Evolutionary conservation across 2,888 invertebrate genomes (phyloP), one percentile per base, ranked within the genome.

Genomic region (Lithophane socia): DNA sequence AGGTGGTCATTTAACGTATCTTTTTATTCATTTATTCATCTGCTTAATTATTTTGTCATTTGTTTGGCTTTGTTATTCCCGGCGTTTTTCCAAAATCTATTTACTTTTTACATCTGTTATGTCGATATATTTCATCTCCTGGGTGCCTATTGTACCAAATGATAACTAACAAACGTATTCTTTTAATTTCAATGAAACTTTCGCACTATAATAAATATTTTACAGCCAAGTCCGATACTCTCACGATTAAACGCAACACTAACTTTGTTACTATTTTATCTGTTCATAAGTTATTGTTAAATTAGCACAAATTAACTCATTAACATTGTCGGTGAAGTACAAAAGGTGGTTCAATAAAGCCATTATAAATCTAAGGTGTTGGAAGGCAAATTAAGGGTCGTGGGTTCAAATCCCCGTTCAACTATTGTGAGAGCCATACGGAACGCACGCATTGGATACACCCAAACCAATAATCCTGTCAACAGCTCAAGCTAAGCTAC

Each of bases 171-270:
- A 66, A 21, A 76, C 13, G 54, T 76, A 71, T 76, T 75, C 24
- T 76, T 67, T 75, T 70, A 42, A 67, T 70, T 61, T 80, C 7
- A 76, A 73, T 52, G 63, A 52, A 85, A 42, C 64, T 77, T 85
- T 85, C 73, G 73, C 82, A 82, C 66, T 76, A 66, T 70, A 54
- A 70, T 70, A 29, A 73, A 72, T 56, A 75, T 73, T 66, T 85
- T 65, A 65, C 68, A 84, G 21, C 44, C 61, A 52, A 24, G 18
- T 42, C n/a, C 24, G 77, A 70, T 82, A n/a, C 44, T 83, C 85
- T 60, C 82, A 83, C 82, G 82, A 13, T 75, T 61, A 83, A 81
- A 76, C 44, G 58, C 24, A 58, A 24, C 63, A 67, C 7, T 24
- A 61, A 54, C 54, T 42, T 63, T 66, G 72, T 69, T 60, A 47